phyloP scores from a whole-genome alignment of 2,888 invertebrate species.

The Epicampocera succincta region DNA sequence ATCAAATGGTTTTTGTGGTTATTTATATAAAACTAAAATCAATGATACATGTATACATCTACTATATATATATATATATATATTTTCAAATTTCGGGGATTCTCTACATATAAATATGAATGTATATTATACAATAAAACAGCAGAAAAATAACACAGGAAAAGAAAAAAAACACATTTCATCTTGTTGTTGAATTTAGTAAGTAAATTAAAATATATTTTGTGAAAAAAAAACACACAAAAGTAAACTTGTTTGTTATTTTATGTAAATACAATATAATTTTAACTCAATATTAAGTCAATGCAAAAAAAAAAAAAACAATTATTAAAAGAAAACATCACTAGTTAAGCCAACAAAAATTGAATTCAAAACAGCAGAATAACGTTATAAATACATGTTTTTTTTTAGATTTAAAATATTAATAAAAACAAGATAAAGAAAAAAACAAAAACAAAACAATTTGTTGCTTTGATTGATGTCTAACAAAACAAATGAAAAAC shows the following conservation, averaged over 20 bases:
- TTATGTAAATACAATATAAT: constrained; percentile 63
- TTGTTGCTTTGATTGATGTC: constrained; percentile 70
- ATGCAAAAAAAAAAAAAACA: constrained; percentile 19
- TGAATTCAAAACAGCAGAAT: constrained; percentile 19
- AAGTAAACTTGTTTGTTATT: constrained; percentile 58
- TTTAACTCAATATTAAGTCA: constrained; percentile 30
- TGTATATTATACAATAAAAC: constrained; percentile 31
- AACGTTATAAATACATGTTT: constrained; percentile 65
- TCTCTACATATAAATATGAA: constrained; percentile 53
- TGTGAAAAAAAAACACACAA: constrained; percentile 51
- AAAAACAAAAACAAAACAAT: constrained; percentile 36
- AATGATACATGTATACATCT: constrained; percentile 26
- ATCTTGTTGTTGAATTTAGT: constrained; percentile 67
- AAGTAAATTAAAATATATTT: constrained; percentile 59
- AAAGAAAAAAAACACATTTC: constrained; percentile 6
- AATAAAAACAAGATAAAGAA: constrained; percentile 20
- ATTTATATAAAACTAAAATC: constrained; percentile 40
- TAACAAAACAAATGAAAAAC: constrained; percentile 54
- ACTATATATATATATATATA: constrained; percentile 19
- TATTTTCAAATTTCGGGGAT: constrained; percentile 53
- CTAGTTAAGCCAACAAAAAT: constrained; percentile 60
- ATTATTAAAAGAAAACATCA: constrained; percentile 64
- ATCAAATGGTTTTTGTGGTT: constrained; percentile 63
- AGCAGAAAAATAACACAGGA: constrained; percentile 7
- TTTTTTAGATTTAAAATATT: constrained; percentile 64